Evolutionary conservation across 2,113 vertebrate species (phyloP).

Genomic region (Varanus komodoensis): DNA sequence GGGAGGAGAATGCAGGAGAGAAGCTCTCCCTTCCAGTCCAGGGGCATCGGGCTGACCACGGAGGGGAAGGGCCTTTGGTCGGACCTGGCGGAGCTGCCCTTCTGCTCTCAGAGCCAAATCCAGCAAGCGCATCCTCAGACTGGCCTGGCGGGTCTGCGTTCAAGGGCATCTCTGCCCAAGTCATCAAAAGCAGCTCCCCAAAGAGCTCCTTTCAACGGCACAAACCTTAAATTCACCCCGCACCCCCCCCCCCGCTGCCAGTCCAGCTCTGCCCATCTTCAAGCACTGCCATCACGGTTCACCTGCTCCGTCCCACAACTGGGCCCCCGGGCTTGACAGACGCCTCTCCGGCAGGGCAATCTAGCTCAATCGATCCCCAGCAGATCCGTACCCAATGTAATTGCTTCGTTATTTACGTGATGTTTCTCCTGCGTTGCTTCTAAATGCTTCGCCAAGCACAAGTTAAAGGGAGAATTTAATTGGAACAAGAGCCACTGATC

Average conservation of each 20-base stretch:
- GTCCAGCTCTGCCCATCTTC: neutral
- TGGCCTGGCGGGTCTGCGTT: neutral
- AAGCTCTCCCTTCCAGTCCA: too few relatives aligned
- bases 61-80: too few relatives aligned
- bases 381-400: neutral
- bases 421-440: neutral
- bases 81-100: too few relatives aligned
- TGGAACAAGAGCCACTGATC: neutral
- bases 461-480: neutral
- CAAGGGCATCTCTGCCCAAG: too few relatives aligned
- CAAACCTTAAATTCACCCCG: neutral
- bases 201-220: neutral
- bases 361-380: neutral
- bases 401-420: neutral
- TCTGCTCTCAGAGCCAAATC: too few relatives aligned
- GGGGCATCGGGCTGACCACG: too few relatives aligned
- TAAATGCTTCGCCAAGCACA: slow-evolving; percentile 5
- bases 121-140: too few relatives aligned
- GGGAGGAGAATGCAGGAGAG: too few relatives aligned
- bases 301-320: rapidly evolving
- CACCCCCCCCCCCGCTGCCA: too few relatives aligned
- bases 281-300: rapidly evolving
- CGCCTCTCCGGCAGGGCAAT: neutral
- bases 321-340: neutral
- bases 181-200: neutral